Base-by-base conservation (phyloP, 2,888 invertebrate species). In the Drepana falcataria region DNA sequence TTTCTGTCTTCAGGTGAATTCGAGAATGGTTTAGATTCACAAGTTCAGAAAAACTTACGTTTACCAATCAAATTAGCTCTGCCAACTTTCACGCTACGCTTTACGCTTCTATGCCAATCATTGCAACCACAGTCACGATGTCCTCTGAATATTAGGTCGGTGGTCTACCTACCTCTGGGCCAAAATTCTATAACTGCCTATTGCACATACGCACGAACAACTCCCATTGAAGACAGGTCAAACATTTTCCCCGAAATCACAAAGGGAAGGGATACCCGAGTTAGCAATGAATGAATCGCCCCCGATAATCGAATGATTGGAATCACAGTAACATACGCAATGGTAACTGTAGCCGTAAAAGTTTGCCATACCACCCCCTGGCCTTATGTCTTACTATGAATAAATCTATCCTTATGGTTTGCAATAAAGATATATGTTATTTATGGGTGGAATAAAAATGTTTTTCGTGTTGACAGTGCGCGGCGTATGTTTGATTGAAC, bases 401-500 rank as follows among this genome's bases (percentile, higher is more conserved):
- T 75, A 75, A 75, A 77, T 74, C 72, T 68, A 68, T 69, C 69
- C 65, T 61, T 59, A 69, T 59, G 60, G 58, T 60, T 55, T 59
- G 68, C 66, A 69, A 73, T 73, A 76, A 73, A 73, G 69, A 73
- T 57, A 75, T 70, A 69, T 59, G 64, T 69, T 72, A 71, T 73
- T 75, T 77, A 77, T 71, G 69, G 53, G 51, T 53, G 64, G 66
- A 65, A 69, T 73, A 75, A 75, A 75, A 71, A 75, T 77, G 69
- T 71, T 75, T 71, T 71, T 67, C 73, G 62, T 74, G 75, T 76
- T 71, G 75, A 68, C 67, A 3, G 44, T 44, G 9, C 44, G 9
- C 44, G 9, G 9, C 9, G 44, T 44, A 9, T 3, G 44, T 44
- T 9, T 44, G 6, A 40, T 44, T 37, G 37, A 37, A 44, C 9